These are phyloP conservation scores for Pangasius djambal DNA, from an alignment of 2,797 vertebrate genomes.

Conservation along the genomic window DNA sequence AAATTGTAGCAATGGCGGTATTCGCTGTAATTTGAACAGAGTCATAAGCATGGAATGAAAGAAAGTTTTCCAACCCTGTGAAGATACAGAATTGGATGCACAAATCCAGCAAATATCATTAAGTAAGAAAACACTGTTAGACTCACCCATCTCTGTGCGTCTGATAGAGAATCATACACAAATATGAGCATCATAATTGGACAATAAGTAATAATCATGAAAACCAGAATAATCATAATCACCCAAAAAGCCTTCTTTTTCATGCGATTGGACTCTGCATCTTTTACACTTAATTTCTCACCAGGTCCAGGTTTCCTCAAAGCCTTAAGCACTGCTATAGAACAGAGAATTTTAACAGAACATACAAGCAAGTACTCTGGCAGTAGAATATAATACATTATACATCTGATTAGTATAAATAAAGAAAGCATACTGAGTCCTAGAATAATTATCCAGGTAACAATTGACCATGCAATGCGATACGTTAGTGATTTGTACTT, in stretches of 20 bases:
- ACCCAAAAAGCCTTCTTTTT: conserved; percentile 49
- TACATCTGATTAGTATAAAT: background rate
- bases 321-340: conserved; percentile 47
- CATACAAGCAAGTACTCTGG: conserved; percentile 18
- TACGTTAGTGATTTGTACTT: conserved; percentile 52
- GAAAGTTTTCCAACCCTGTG: conserved; percentile 30
- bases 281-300: conserved; percentile 32
- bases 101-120: background rate
- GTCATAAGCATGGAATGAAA: background rate
- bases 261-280: conserved; percentile 25
- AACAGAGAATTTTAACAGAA: conserved; percentile 40
- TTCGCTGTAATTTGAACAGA: background rate
- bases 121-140: background rate
- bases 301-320: conserved; percentile 50
- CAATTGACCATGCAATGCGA: background rate
- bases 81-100: conserved; percentile 40
- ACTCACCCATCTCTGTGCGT: background rate
- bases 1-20: too few relatives aligned
- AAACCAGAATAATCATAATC: conserved; percentile 32
- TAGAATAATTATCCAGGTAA: conserved; percentile 37
- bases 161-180: background rate
- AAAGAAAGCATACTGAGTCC: background rate
- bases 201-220: conserved; percentile 28
- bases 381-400: conserved; percentile 10
- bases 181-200: conserved; percentile 23